Conservation (phyloP, 30 jellyfish, hydroid and myxozoan species). For the Euphysa ruthae region DNA sequence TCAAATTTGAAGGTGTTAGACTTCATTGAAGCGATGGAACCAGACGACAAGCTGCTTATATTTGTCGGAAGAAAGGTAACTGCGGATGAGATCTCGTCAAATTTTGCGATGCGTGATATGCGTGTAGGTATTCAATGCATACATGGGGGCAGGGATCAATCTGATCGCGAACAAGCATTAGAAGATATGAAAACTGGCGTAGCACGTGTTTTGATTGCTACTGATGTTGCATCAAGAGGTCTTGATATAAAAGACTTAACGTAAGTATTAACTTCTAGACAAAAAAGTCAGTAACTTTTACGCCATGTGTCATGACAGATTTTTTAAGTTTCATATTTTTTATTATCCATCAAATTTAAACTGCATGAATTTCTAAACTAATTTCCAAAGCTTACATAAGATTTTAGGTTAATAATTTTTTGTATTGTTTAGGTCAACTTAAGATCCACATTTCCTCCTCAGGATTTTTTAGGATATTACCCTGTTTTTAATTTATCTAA, state of each 20-base stretch:
- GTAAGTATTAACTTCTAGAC: constrained; percentile 58
- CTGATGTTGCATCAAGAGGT: constrained; percentile 99
- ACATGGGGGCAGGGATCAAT: constrained; percentile 95
- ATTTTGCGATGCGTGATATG: constrained; percentile 57
- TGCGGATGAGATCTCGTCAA: constrained; percentile 82
- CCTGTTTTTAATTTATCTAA: too few species aligned
- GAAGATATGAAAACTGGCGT: constrained; percentile 79
- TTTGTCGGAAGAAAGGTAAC: constrained; percentile 86
- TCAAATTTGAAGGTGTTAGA: constrained; percentile 37
- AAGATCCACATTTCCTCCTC: too few species aligned
- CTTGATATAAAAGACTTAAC: constrained; percentile 86
- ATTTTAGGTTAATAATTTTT: too few species aligned
- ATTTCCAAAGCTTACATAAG: too few species aligned
- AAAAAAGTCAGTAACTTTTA: too few species aligned
- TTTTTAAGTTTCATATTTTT: too few species aligned
- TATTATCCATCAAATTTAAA: too few species aligned
- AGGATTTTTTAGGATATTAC: too few species aligned
- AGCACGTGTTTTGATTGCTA: constrained; percentile 94
- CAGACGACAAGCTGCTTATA: constrained; percentile 64
- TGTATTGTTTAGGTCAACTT: too few species aligned
- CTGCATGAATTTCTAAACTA: too few species aligned
- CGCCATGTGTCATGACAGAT: too few species aligned
- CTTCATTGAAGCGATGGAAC: constrained; percentile 49
- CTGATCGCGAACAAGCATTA: constrained; percentile 90
- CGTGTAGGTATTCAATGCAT: constrained; percentile 80